Base-by-base conservation (phyloP, 2,888 invertebrate genomes). In the Sacculina carcini region DNA sequence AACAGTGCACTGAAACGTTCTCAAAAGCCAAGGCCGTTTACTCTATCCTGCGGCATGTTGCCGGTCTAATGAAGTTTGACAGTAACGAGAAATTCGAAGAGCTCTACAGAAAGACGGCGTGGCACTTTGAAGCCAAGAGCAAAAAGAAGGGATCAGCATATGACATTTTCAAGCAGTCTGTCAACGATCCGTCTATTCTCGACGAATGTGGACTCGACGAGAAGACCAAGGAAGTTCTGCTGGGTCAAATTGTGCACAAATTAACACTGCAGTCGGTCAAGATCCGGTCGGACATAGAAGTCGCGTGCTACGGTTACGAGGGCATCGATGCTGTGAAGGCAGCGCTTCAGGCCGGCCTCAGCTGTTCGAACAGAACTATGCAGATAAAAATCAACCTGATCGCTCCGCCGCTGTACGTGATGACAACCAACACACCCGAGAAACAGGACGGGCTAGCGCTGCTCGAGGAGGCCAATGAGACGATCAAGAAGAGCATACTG, bases 371-470 rank as follows among this genome's bases (percentile, higher is more conserved):
- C 1, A 79, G 81, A 59, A 87, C 87, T 59, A 73, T 96, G 68
- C 92, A 94, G 1, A 89, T 99, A 59, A 92, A 90, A 73, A 98
- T 98, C 60, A 96, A 98, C 69, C 72, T 98, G 58, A 98, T 98
- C 64, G 98, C 98, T 5, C 96, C 98, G 31, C 98, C 98, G 51
- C 71, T 92, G 59, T 98, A 92, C 70, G 94, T 98, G 53, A 89
- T 99, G 77, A 98, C 96, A 16, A 94, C 96, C 42, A 87, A 92
- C 28, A 98, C 98, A 0, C 83, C 96, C 26, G 98, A 99, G 64
- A 84, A 90, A 64, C 74, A 78, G 47, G 90, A 92, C 60, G 96
- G 96, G 2, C 70, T 98, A 44, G 82, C 81, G 66, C 79, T 84
- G 6, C 67, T 98, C 48, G 81, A 85, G 61, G 77, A 79, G 58